Base-by-base conservation (phyloP, 2,113 vertebrate species). In the Alethe diademata region DNA sequence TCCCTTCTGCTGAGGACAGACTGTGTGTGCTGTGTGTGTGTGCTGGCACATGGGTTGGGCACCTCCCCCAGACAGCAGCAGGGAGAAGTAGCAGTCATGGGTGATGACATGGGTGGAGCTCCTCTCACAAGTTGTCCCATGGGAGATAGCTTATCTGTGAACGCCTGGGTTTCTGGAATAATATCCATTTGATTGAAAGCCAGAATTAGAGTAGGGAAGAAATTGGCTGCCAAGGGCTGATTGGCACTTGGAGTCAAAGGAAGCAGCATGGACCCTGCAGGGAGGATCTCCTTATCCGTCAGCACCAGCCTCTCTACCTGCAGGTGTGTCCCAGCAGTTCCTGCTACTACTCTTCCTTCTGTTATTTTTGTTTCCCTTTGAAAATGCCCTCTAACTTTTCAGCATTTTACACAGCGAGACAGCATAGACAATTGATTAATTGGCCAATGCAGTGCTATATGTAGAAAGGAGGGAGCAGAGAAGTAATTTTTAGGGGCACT, bases 131-230 rank as follows among this genome's bases (percentile, higher is more conserved):
- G 45, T 97, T 98, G 98, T 97, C 97, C 97, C 5, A 3, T 73
- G 78, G 94, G 91, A 98, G 98, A 98, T 98, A 98, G 95, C 95
- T 97, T 98, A 98, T 98, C 98, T 64, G 61, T 82, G 66, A 89
- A 67, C 1, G 50, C 92, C 89, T 78, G 75, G 88, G 93, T 96
- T 95, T 94, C 96, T 97, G 97, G 97, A 97, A 98, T 97, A 95
- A 95, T 90, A 62, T 79, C 36, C 85, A 88, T 97, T 95, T 98
- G 97, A 97, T 93, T 76, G 40, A 29, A 90, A 69, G 96, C 95
- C 95, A 96, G 50, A 73, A 62, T 54, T 65, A 76, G 76, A 89
- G 88, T 31, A 70, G 6, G 73, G 73, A 78, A 78, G 83, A 88
- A 95, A 96, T 91, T 72, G 66, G 45, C 75, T 93, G 83, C 61